Evolutionary conservation across 2,888 invertebrate species (phyloP).

Genomic region (Parnassius mnemosyne): DNA sequence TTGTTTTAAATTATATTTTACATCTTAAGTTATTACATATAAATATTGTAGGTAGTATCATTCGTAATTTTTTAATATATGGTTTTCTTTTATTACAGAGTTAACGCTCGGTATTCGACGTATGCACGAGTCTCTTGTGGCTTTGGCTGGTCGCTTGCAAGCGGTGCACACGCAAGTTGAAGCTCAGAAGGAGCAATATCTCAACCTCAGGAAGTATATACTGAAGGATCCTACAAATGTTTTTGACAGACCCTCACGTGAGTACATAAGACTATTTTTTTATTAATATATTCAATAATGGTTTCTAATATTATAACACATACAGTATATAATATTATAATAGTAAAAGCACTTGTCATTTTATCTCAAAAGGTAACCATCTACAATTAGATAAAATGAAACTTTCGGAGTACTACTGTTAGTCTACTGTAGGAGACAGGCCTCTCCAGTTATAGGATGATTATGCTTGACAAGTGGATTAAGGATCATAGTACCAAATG

Average conservation of each 20-base stretch:
- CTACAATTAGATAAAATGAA: no score
- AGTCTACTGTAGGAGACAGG: no score
- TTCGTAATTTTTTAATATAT: not conserved
- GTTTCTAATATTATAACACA: no score
- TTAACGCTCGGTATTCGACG: conserved; percentile 88
- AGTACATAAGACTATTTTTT: conserved; percentile 29
- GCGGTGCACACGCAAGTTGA: conserved; percentile 88
- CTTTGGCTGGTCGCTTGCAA: conserved; percentile 92
- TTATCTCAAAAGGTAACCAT: no score
- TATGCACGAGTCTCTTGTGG: conserved; percentile 92
- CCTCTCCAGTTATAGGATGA: no score
- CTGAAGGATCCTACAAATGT: conserved; percentile 89
- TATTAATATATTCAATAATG: no score
- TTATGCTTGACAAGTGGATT: no score
- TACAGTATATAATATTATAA: no score
- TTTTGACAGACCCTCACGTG: conserved; percentile 75
- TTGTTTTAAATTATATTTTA: no score
- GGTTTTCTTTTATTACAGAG: conserved; percentile 63
- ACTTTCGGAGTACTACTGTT: no score
- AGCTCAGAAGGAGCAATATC: conserved; percentile 90
- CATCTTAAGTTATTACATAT: not conserved
- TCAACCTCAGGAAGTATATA: conserved; percentile 89
- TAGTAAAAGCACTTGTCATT: no score
- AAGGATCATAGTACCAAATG: no score
- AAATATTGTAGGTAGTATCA: not conserved